Percentiles rank a stretch among this genome's conserved stretches.
Evolutionary conservation across 2,888 invertebrate species (phyloP).

Genomic region (Meandrusa payeni): DNA sequence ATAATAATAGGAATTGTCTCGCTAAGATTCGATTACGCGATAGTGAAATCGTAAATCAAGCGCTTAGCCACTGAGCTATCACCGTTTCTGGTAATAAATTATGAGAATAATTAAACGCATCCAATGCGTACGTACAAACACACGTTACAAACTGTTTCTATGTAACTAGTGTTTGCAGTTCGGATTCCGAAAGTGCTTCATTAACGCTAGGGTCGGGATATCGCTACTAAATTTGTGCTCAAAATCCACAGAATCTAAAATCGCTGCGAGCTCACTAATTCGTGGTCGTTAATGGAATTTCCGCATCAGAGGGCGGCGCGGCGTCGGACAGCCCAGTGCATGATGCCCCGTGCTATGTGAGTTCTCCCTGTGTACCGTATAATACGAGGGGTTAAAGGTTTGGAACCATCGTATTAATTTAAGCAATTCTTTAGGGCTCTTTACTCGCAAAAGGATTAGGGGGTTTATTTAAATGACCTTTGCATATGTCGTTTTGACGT

Average conservation of each 20-base stretch:
- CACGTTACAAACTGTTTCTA: conserved; percentile 25
- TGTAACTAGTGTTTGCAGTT: conserved; percentile 21
- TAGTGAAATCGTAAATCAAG: too few relatives aligned
- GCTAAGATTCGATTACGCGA: too few relatives aligned
- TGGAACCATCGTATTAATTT: conserved; percentile 59
- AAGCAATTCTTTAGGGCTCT: conserved; percentile 64
- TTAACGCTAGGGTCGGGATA: conserved; percentile 19
- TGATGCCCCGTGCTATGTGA: conserved; percentile 9
- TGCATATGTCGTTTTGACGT: conserved; percentile 63
- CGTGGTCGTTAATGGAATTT: conserved; percentile 67
- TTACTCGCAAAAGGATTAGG: conserved; percentile 47
- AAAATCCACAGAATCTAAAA: conserved; percentile 46
- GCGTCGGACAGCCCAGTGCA: conserved; percentile 23
- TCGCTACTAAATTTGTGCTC: conserved; percentile 39
- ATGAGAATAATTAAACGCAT: background rate
- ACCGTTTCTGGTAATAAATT: background rate
- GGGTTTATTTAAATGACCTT: conserved; percentile 62
- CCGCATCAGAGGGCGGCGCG: conserved; percentile 49
- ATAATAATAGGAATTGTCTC: too few relatives aligned
- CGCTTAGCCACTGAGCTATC: too few relatives aligned
- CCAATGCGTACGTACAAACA: conserved; percentile 13
- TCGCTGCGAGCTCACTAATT: conserved; percentile 49
- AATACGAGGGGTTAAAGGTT: too few relatives aligned
- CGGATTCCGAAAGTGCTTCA: conserved; percentile 23
- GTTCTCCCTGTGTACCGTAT: background rate